Evolutionary conservation across 2,888 invertebrate species (phyloP), one percentile per base, ranked within the genome.

Genomic region (Trichacis sp.): DNA sequence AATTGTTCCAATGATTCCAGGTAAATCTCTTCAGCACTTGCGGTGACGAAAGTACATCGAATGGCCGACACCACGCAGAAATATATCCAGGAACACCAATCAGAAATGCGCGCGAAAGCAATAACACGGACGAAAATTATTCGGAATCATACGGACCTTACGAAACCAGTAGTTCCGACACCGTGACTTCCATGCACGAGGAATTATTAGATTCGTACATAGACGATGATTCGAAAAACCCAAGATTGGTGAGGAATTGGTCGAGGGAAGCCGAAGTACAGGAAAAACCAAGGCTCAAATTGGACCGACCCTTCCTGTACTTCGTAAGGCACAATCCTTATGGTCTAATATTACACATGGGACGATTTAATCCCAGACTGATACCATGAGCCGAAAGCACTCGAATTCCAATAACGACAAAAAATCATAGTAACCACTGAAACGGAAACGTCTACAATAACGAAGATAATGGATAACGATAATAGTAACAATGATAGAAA

Each of bases 261-360:
- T 68, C 68, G 18, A 71, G 72, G 63, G 74, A 77, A 15, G 67
- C 66, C 24, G 73, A 80, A 24, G 30, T 73, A 14, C 73, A 77
- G 8, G 90, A 93, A 49, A 86, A 87, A 14, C 93, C 92, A 3
- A 87, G 94, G 78, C 87, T 96, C 78, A 90, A 93, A 75, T 92
- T 94, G 80, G 95, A 96, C 76, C 88, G 94, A 78, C 95, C 95
- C 0, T 96, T 96, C 87, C 86, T 96, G 19, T 96, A 93, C 84
- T 92, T 94, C 74, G 93, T 95, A 11, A 88, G 95, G 78, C 95
- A 96, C 84, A 95, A 95, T 84, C 95, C 95, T 1, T 92, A 95
- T n/a, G 95, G 95, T 64, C 89, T 95, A 86, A 93, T 96, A 76
- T 86, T 96, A 51, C 93, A 93, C 81, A 93, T 94, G 87, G 95